These are phyloP conservation scores for Rhopalosiphum nymphaeae DNA, from an alignment of 2,888 invertebrate genomes.

Conservation along the genomic window DNA sequence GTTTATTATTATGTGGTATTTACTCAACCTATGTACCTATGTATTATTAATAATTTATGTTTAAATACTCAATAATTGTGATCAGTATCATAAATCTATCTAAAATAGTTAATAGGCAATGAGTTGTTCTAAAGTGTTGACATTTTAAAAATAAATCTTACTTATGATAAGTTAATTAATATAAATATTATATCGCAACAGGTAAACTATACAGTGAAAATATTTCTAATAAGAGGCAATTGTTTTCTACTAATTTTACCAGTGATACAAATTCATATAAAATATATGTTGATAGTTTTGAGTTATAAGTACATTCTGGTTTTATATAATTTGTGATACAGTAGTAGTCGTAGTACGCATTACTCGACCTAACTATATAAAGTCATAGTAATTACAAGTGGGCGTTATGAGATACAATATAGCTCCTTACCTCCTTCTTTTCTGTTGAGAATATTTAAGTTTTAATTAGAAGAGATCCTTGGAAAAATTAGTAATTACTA, in stretches of 20 bases:
- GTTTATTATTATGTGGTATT: background rate
- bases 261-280: background rate
- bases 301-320: background rate
- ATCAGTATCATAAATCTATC: too few species aligned
- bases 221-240: background rate
- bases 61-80: too few species aligned
- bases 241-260: background rate
- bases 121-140: too few species aligned
- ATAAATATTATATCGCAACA: background rate
- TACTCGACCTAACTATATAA: background rate
- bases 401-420: background rate
- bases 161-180: background rate
- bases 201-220: background rate
- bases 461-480: background rate
- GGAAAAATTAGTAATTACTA: background rate
- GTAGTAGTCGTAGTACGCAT: background rate
- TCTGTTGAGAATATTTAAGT: background rate
- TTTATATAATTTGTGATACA: background rate
- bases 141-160: background rate
- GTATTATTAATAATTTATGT: too few species aligned
- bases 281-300: background rate
- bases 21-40: background rate
- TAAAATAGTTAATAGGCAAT: too few species aligned
- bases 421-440: background rate
- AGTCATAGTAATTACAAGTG: background rate